Conservation (phyloP, 2,888 invertebrate genomes). For the Capitulum mitella region DNA sequence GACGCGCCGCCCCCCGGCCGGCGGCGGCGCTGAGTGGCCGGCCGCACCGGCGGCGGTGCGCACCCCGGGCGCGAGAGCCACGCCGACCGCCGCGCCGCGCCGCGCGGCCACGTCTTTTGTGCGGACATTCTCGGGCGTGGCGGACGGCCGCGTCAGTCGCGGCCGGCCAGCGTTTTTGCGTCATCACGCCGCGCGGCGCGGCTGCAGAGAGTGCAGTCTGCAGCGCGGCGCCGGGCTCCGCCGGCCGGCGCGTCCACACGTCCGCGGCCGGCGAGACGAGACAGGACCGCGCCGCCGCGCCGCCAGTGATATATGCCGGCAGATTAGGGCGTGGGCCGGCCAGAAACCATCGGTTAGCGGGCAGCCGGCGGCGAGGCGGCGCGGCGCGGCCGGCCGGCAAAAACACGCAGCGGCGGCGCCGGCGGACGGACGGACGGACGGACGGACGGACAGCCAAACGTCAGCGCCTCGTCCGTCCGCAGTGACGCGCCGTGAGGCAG, state of each 20-base stretch:
- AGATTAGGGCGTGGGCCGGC: constrained; percentile 10
- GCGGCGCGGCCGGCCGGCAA: neutral
- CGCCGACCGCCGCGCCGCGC: too few species aligned
- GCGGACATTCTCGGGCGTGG: too few species aligned
- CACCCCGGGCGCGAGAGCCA: too few species aligned
- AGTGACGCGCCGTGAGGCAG: too few species aligned
- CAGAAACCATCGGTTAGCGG: constrained; percentile 1
- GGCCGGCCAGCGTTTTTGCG: too few species aligned
- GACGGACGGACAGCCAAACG: neutral
- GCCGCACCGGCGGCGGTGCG: neutral
- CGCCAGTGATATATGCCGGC: neutral
- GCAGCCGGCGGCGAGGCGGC: neutral
- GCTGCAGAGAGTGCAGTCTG: too few species aligned
- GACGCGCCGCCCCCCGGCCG: neutral
- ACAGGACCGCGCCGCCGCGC: neutral
- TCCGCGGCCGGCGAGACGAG: neutral
- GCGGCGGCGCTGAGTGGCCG: neutral
- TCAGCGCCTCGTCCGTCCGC: neutral
- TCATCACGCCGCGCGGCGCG: too few species aligned
- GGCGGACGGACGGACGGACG: too few species aligned
- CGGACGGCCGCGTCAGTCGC: too few species aligned
- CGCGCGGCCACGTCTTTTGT: too few species aligned
- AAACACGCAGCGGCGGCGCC: neutral
- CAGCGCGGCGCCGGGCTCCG: too few species aligned
- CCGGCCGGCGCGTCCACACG: neutral